Evolutionary conservation across 2,888 invertebrate genomes (phyloP), one percentile per base, ranked within the genome.

Genomic region (Xestia sexstrigata): DNA sequence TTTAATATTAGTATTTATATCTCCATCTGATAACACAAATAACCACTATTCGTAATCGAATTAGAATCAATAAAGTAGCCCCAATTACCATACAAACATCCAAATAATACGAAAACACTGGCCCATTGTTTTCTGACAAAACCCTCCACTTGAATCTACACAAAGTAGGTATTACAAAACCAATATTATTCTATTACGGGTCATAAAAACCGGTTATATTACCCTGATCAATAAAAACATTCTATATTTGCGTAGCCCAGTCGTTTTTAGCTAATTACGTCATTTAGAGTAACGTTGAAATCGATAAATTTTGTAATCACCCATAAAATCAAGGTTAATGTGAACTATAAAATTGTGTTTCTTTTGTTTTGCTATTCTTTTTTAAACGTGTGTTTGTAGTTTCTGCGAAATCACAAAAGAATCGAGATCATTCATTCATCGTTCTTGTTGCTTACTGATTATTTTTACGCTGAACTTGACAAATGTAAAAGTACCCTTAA

Each of bases 271-370:
- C 70, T 66, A 58, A 74, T 74, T 74, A 58, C 74, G 74, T 74
- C 58, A 74, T 70, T 70, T 52, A 13, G 15, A 75, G 71, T 82
- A 81, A 77, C 75, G 74, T 69, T 84, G 79, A 78, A 84, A 86
- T 84, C 85, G 73, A 88, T 89, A 90, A 90, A 89, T 84, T 87
- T 87, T 87, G 82, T 82, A 88, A 87, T 84, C 82, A 79, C 78
- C 78, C 77, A 88, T 90, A 89, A 89, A 89, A 83, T 78, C 78
- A 66, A 78, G 82, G 85, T 83, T 87, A 90, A 90, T 86, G 80
- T 87, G 81, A 84, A 76, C 75, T 58, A 72, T 79, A 70, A 72
- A 82, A 71, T 23, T 1, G 35, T n/a, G 35, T 30, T 26, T 62
- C 39, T 62, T 81, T 70, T 39, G 62, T 74, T 70, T 78, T 68